Evolutionary conservation across 2,888 invertebrate genomes (phyloP).

Genomic region (Copidosoma aretas): DNA sequence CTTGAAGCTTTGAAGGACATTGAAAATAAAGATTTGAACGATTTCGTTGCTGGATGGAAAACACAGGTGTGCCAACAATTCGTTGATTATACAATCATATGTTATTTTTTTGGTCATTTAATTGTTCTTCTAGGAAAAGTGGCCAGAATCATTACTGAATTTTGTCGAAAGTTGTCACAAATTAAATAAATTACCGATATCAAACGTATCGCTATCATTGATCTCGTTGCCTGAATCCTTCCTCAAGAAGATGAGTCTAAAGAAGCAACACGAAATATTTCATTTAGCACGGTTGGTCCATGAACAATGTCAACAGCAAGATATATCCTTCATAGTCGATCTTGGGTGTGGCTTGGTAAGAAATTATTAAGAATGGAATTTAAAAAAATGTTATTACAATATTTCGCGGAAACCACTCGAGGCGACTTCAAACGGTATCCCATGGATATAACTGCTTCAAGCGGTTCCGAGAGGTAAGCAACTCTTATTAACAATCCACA

Average conservation of each 20-base stretch:
- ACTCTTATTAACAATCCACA: slow-evolving; percentile 25
- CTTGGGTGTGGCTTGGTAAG: slow-evolving; percentile 77
- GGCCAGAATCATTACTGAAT: slow-evolving; percentile 60
- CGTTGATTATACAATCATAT: neutral
- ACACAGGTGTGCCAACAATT: slow-evolving; percentile 45
- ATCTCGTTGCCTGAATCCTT: slow-evolving; percentile 54
- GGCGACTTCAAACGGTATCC: too few relatives aligned
- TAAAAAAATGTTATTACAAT: neutral
- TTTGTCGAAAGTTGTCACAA: slow-evolving; percentile 57
- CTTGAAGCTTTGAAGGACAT: slow-evolving; percentile 61
- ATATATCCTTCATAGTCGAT: slow-evolving; percentile 70
- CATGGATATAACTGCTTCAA: too few relatives aligned
- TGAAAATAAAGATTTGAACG: slow-evolving; percentile 63
- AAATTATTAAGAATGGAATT: neutral
- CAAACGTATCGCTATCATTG: slow-evolving; percentile 31
- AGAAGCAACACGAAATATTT: slow-evolving; percentile 77
- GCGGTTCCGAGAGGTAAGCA: too few relatives aligned
- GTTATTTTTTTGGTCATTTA: slow-evolving; percentile 15
- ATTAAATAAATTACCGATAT: slow-evolving; percentile 55
- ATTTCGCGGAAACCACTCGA: too few relatives aligned
- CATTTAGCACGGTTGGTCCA: slow-evolving; percentile 68
- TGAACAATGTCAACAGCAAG: slow-evolving; percentile 62
- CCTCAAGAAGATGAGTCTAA: slow-evolving; percentile 64
- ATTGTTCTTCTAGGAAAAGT: slow-evolving; percentile 51
- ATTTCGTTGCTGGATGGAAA: slow-evolving; percentile 56